A percentile compares a stretch with the other conserved stretches of the same genome.
Evolutionary conservation across 2,113 vertebrate genomes (phyloP).

Genomic region (Gracilinanus agilis): DNA sequence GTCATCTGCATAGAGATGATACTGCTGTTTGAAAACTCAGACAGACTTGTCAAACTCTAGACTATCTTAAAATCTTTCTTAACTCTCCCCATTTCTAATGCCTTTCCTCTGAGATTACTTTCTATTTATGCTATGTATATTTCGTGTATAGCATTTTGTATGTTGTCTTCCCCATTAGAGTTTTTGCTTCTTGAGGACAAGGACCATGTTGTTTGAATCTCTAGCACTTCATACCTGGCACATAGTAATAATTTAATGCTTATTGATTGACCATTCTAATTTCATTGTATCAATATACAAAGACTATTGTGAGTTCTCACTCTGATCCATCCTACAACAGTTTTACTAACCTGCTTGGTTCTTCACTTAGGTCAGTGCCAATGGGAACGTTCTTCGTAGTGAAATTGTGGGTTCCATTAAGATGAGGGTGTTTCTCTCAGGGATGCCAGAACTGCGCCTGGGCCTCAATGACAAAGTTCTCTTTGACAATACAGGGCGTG

Average conservation of each 20-base stretch:
- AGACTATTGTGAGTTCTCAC: not conserved
- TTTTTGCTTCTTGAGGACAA: not conserved
- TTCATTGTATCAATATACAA: not conserved
- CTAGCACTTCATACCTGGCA: not conserved
- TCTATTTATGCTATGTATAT: not conserved
- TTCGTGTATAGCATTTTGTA: not conserved
- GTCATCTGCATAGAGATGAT: not conserved
- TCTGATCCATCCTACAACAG: not conserved
- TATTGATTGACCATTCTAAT: not conserved
- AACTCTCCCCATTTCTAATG: not conserved
- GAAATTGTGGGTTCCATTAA: constrained; percentile 99
- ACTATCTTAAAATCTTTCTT: not conserved
- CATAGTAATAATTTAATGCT: not conserved
- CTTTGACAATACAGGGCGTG: constrained; percentile 99
- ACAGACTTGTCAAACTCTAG: not conserved
- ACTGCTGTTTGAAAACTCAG: not conserved
- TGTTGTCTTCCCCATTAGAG: not conserved
- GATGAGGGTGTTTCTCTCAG: constrained; percentile 98
- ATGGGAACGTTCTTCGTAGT: constrained; percentile 95
- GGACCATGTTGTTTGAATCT: not conserved
- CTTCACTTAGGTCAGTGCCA: constrained; percentile 93
- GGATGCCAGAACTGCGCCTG: constrained; percentile 97
- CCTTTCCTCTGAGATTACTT: not conserved
- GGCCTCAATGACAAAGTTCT: constrained; percentile 99
- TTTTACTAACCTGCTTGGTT: not conserved